Percentiles rank a stretch among this genome's conserved stretches.
Evolutionary conservation across 2,797 vertebrate genomes (phyloP).

Genomic region (Chaunax sp.): DNA sequence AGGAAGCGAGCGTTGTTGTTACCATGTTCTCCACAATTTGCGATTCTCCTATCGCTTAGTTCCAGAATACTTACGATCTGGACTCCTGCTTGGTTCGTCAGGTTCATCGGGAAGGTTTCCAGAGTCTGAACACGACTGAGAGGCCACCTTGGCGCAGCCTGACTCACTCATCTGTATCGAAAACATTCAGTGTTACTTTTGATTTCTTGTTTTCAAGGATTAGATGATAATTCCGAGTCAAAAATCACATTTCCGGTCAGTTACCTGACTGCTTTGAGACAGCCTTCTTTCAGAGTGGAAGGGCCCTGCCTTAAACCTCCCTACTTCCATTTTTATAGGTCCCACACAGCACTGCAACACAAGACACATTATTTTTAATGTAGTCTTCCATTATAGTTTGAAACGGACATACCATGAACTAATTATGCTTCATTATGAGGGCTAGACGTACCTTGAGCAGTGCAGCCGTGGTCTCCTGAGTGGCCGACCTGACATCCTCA

Average conservation of each 20-base stretch:
- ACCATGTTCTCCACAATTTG: too few species aligned
- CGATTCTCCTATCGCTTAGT: too few species aligned
- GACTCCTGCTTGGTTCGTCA: conserved; percentile 80
- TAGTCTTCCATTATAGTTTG: neutral
- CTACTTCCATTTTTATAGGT: conserved; percentile 92
- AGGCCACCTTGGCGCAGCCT: conserved; percentile 77
- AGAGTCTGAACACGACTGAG: conserved; percentile 78
- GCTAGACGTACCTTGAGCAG: conserved; percentile 89
- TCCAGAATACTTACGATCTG: conserved; percentile 81
- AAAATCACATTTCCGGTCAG: neutral
- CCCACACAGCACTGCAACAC: conserved; percentile 90
- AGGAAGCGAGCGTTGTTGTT: conserved; percentile 16
- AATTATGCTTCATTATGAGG: neutral
- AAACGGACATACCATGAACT: neutral
- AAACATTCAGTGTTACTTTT: neutral
- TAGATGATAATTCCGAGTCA: neutral
- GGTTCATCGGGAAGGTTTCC: conserved; percentile 76
- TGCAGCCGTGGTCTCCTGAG: conserved; percentile 94
- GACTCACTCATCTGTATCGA: conserved; percentile 79
- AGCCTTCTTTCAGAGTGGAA: conserved; percentile 94
- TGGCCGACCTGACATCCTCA: conserved; percentile 92
- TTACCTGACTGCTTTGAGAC: conserved; percentile 93
- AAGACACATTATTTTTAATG: neutral
- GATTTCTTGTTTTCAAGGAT: neutral
- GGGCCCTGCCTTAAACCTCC: conserved; percentile 92